These are phyloP conservation scores for Procavia capensis DNA, from an alignment of 2,113 vertebrate genomes.

Conservation along the genomic window DNA sequence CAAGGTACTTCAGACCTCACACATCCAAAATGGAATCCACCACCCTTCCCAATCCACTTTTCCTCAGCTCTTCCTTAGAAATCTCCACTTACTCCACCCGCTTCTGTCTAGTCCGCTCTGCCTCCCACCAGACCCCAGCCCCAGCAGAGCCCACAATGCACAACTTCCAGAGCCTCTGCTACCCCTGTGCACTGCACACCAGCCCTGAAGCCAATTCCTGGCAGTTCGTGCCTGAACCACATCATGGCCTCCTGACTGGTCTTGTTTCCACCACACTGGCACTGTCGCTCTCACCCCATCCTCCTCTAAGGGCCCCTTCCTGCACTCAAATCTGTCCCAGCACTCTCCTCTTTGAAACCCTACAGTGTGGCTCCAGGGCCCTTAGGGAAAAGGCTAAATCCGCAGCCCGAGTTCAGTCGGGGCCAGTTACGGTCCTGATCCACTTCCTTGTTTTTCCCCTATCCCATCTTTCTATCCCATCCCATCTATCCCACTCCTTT, in stretches of 20 bases:
- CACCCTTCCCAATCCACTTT: neutral
- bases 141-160: neutral
- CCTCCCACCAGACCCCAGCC: neutral
- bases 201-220: neutral
- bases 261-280: neutral
- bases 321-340: neutral
- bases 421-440: neutral
- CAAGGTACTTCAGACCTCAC: neutral
- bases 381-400: neutral
- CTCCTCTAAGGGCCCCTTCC: neutral
- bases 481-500: neutral
- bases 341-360: neutral
- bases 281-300: neutral
- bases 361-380: neutral
- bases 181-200: neutral
- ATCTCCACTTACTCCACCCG: neutral
- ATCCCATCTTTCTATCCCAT: neutral
- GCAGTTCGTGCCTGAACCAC: too few relatives aligned
- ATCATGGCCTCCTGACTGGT: accelerated
- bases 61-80: neutral
- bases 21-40: neutral
- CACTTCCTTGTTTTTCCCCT: neutral
- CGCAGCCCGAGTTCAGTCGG: neutral
- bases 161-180: neutral
- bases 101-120: neutral